A percentile compares a stretch with the other conserved stretches of the same genome.
Conservation (phyloP, 2,888 invertebrate species). For the Leptogaster cylindrica region DNA sequence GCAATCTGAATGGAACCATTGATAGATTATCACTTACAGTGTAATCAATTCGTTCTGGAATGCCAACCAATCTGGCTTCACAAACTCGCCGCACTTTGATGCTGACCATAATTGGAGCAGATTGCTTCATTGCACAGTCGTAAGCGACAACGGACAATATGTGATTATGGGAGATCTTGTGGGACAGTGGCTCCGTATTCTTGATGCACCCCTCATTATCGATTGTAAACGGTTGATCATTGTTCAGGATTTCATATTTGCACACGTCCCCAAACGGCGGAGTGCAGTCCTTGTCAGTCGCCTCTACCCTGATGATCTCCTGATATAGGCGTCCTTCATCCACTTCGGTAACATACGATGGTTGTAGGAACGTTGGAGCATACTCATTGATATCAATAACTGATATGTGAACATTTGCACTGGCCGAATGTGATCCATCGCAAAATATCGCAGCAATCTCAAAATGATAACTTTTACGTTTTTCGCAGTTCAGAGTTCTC, state of each 20-base stretch:
- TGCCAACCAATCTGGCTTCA: slow-evolving; percentile 79
- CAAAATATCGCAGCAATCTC: slow-evolving; percentile 94
- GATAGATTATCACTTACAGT: slow-evolving; percentile 52
- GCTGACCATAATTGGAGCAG: slow-evolving; percentile 94
- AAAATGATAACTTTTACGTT: slow-evolving; percentile 92
- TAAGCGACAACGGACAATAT: slow-evolving; percentile 95
- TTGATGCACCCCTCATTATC: slow-evolving; percentile 93
- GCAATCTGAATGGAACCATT: neutral
- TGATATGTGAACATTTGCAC: slow-evolving; percentile 91
- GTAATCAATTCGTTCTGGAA: slow-evolving; percentile 61
- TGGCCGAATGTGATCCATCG: slow-evolving; percentile 83
- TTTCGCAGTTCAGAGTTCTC: slow-evolving; percentile 89
- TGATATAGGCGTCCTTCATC: slow-evolving; percentile 91
- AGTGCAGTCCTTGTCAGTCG: slow-evolving; percentile 94
- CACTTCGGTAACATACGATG: slow-evolving; percentile 83
- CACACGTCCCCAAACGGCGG: slow-evolving; percentile 93
- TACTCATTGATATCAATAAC: slow-evolving; percentile 97
- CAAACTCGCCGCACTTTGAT: slow-evolving; percentile 88
- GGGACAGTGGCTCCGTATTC: slow-evolving; percentile 92
- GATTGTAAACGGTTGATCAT: slow-evolving; percentile 88
- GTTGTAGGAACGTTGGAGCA: slow-evolving; percentile 88
- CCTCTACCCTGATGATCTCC: slow-evolving; percentile 89
- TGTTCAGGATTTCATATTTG: slow-evolving; percentile 94
- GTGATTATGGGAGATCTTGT: slow-evolving; percentile 92
- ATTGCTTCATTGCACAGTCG: slow-evolving; percentile 96